Evolutionary conservation across 1,140 invertebrate species (phyloP), one percentile per base, ranked within the genome.

Genomic region (Conus betulinus): DNA sequence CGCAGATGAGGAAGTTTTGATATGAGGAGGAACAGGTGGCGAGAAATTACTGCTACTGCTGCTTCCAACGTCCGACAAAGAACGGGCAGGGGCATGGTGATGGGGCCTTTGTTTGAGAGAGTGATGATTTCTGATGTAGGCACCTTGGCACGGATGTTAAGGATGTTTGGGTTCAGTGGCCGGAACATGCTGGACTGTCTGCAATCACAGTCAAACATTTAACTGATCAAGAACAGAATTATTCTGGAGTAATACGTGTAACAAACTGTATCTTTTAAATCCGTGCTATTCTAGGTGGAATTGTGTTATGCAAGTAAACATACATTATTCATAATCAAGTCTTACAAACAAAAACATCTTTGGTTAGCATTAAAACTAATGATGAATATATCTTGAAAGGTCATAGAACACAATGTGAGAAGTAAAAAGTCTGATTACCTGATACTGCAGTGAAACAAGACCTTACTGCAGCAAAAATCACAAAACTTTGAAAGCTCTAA

Each of bases 71-170:
- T 88, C 85, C 0, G 88, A 84, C 17, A 87, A 83, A 11, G 90
- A 79, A n/a, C 88, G 83, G 27, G 52, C 82, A 5, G 85, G 85
- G 74, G 88, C 74, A 85, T 83, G 74, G 82, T 89, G 52, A 51
- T 84, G n/a, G 84, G 20, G 27, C 27, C 76, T 51, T 87, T 86
- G 89, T 86, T 86, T 76, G 84, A 67, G 86, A 63, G 84, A 78
- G 82, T 88, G 60, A 55, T 84, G 52, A n/a, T 20, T 84, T 51
- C 52, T 25, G 83, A 20, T 76, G 88, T 17, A 23, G 87, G 89
- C 83, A 87, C 90, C 60, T 91, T 91, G 52, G 92, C 90, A 71
- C 90, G 82, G 17, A 92, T 90, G 84, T 92, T 93, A n/a, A 91
- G 78, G 13, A 92, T 88, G 88, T 91, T 92, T 15, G 57, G 57